These are phyloP conservation scores for Loriculus beryllinus DNA, from an alignment of 2,797 vertebrate species.

Conservation along the genomic window DNA sequence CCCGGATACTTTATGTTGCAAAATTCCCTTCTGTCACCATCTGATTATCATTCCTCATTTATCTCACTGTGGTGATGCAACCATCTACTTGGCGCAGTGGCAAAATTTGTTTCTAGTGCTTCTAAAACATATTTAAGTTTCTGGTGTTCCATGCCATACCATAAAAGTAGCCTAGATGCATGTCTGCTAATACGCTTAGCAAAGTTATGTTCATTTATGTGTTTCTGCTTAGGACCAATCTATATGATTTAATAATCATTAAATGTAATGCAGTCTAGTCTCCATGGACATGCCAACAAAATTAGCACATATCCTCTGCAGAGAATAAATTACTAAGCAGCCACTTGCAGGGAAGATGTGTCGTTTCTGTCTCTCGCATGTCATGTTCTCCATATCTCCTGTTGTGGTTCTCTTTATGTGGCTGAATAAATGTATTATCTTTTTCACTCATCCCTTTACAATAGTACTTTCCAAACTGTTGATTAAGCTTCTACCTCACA, in stretches of 20 bases:
- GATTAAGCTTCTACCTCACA: neutral
- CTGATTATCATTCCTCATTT: neutral
- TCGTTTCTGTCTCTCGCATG: neutral
- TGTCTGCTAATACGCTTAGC: neutral
- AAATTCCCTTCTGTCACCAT: neutral
- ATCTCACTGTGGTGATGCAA: neutral
- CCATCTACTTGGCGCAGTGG: neutral
- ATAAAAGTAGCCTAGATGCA: neutral
- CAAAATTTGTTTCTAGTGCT: neutral
- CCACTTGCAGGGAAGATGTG: neutral
- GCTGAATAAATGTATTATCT: neutral
- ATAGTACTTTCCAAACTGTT: neutral
- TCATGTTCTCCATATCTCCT: neutral
- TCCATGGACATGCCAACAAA: neutral
- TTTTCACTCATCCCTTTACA: neutral
- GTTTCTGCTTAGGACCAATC: neutral
- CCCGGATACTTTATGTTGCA: neutral
- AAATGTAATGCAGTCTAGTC: neutral
- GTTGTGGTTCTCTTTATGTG: neutral
- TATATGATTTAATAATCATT: neutral
- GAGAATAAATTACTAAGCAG: neutral
- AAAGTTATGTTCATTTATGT: neutral
- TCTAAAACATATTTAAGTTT: neutral
- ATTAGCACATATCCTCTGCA: neutral
- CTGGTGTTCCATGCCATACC: neutral